Evolutionary conservation across 2,797 vertebrate species (phyloP), one percentile per base, ranked within the genome.

Genomic region (Odontamblyopus lacepedii): DNA sequence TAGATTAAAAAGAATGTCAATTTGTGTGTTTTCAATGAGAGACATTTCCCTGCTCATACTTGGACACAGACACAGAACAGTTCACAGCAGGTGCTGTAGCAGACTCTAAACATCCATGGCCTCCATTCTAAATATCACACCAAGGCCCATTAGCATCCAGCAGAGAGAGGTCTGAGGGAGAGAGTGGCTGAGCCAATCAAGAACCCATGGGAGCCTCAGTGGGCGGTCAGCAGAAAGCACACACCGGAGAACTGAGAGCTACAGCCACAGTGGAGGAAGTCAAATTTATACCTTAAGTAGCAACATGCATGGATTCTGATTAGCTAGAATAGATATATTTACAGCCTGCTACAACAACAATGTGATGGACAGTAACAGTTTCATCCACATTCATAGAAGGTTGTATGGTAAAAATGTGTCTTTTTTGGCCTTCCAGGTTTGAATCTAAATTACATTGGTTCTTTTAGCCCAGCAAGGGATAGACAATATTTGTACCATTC

Each of bases 101-200:
- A 74, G 41, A 81, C 71, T 71, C 76, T 82, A 87, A 89, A 90
- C 86, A 88, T 76, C 78, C 78, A 73, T 44, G 76, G 78, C 86
- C 73, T 81, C 44, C 1, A 75, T 75, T 80, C 83, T 85, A 85
- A 89, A 89, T 87, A 89, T 85, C 87, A 86, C 85, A 81, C 78
- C 27, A 48, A 0, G 80, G 78, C 78, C 87, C 81, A 87, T 92
- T 89, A 91, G 83, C 85, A 32, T 73, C 86, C 85, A 16, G 74
- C 81, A 15, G 88, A 59, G 82, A 44, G 72, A 76, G 83, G 81
- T 79, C 84, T 81, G 76, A 76, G 78, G 74, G 83, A 71, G 87
- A 75, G 83, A 70, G 77, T 69, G 80, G 77, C 84, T 83, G 69
- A 83, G 85, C 78, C 88, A 92, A 89, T 91, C 87, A 85, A 64